These are phyloP conservation scores for Lipophrys pholis DNA, from an alignment of 2,113 vertebrate species.

Conservation along the genomic window DNA sequence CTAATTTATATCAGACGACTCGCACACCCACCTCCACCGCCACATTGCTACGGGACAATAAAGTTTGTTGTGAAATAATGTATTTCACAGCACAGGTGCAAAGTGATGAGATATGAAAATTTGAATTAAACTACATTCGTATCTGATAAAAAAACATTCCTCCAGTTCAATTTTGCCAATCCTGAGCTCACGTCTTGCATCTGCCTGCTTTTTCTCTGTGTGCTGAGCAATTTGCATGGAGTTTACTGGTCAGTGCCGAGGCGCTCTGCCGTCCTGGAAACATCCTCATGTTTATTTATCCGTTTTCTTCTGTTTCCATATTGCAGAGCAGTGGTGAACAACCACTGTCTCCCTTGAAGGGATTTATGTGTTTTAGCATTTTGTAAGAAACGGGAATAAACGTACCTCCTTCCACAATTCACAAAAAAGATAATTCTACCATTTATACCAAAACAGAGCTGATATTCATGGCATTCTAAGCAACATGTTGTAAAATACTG, in stretches of 20 bases:
- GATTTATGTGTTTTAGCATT: background rate
- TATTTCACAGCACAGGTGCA: background rate
- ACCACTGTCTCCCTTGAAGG: background rate
- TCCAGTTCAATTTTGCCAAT: background rate
- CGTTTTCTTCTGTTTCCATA: background rate
- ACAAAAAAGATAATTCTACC: too few relatives aligned
- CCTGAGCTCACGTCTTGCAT: background rate
- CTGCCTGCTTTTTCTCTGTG: background rate
- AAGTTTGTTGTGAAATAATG: constrained; percentile 18
- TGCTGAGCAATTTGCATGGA: background rate
- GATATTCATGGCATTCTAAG: too few relatives aligned
- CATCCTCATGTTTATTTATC: background rate
- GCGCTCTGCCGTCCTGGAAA: background rate
- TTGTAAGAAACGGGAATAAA: background rate
- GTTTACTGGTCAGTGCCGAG: background rate
- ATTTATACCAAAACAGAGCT: too few relatives aligned
- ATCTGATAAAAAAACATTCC: background rate
- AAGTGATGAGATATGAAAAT: background rate
- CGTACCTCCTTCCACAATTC: background rate
- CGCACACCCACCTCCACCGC: background rate
- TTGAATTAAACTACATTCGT: background rate
- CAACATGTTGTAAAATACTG: too few relatives aligned
- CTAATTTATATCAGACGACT: constrained; percentile 10
- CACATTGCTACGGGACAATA: constrained; percentile 14
- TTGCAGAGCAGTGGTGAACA: background rate